These are phyloP conservation scores for Palythoa grandis DNA, from an alignment of 92 coral and sea anemone genomes.

Conservation along the genomic window DNA sequence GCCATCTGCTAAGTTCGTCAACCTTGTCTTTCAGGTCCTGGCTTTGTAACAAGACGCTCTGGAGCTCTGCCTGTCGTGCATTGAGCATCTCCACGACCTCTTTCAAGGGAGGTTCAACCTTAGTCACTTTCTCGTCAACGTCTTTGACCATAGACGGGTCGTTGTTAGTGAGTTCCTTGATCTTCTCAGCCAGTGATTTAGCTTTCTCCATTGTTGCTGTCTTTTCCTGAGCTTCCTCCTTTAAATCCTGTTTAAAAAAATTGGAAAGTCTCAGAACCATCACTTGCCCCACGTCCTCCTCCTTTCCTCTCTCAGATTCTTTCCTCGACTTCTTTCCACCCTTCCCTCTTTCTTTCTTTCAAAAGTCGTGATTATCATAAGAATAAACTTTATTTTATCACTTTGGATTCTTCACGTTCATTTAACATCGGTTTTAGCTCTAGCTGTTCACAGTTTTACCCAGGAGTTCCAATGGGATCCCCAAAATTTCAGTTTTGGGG, in stretches of 20 bases:
- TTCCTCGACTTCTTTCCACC: neutral
- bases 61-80: conserved; percentile 79
- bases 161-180: conserved; percentile 77
- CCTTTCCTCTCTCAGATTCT: neutral
- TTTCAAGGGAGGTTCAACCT: conserved; percentile 71
- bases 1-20: conserved; percentile 87
- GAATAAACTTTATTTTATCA: too few species aligned
- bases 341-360: too few species aligned
- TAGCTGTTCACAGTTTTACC: too few species aligned
- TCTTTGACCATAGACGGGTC: conserved; percentile 74
- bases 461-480: too few species aligned
- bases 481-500: too few species aligned
- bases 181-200: conserved; percentile 72
- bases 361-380: too few species aligned
- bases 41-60: conserved; percentile 78
- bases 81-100: conserved; percentile 72
- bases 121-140: conserved; percentile 69
- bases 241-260: conserved; percentile 61
- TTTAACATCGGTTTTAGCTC: too few species aligned
- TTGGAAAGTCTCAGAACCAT: neutral
- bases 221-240: conserved; percentile 79
- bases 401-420: too few species aligned
- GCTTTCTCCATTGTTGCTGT: conserved; percentile 81
- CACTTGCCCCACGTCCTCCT: too few species aligned
- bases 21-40: conserved; percentile 85